Percentiles rank a stretch among this genome's conserved stretches.
Conservation (phyloP, 2,113 vertebrate genomes). For the Rhabdornis inornatus region DNA sequence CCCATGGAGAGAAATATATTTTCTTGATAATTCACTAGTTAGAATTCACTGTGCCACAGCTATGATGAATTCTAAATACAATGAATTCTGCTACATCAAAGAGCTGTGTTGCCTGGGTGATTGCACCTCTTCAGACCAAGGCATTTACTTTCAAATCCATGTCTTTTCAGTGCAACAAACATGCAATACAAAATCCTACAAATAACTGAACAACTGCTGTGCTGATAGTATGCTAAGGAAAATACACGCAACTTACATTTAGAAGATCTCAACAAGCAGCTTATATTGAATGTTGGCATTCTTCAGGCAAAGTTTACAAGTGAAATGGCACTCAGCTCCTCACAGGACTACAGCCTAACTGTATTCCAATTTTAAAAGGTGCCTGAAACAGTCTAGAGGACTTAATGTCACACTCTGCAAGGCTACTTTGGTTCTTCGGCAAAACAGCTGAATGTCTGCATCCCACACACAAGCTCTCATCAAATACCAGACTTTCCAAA, state of each 20-base stretch:
- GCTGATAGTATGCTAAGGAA: background rate
- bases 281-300: background rate
- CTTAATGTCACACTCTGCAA: background rate
- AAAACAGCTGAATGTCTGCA: slow-evolving; percentile 1
- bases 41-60: background rate
- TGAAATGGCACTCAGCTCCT: background rate
- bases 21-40: background rate
- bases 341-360: background rate
- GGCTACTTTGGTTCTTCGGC: background rate
- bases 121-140: background rate
- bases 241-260: background rate
- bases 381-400: background rate
- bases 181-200: background rate
- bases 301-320: background rate
- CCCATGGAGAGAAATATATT: background rate
- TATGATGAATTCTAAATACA: background rate
- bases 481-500: slow-evolving; percentile 31
- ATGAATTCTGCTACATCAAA: background rate
- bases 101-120: background rate
- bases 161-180: background rate
- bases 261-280: background rate
- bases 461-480: background rate
- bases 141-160: background rate
- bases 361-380: background rate
- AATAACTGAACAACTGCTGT: background rate